Evolutionary conservation across 1,140 invertebrate genomes (phyloP), one percentile per base, ranked within the genome.

Genomic region (Odontomachus brunneus): DNA sequence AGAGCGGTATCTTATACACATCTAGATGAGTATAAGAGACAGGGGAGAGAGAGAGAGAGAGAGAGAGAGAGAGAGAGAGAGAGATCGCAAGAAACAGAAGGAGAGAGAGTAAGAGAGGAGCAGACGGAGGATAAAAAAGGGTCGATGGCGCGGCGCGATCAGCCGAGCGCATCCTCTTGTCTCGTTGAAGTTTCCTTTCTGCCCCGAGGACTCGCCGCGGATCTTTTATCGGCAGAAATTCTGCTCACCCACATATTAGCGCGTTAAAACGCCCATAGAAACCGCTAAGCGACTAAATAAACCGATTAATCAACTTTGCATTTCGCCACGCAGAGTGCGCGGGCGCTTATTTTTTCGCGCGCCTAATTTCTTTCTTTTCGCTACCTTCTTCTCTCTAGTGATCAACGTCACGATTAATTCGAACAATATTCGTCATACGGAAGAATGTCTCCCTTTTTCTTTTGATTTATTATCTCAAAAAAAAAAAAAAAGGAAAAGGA

Each of bases 91-190:
- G n/a, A 44, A 12, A 53, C 9, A 59, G 29, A 44, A 44, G 53
- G 19, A 55, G 19, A 49, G 38, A 82, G 19, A 55, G 62, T 26
- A 7, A n/a, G 33, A 53, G 69, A 67, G 3, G 4, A 17, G 38
- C 11, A 53, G 15, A 22, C 22, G 29, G n/a, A 2, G 29, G 62
- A 62, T 67, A 85, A 69, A 69, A 59, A 48, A 44, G 49, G 72
- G 60, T 67, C 75, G 67, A 83, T 49, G 44, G 19, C 53, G 38
- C 44, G 75, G 57, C 66, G 74, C 53, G 29, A 38, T 57, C 65
- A 84, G 17, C 65, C 62, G 66, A 66, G 59, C 75, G 82, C 65
- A 82, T 84, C 75, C 33, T 87, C 49, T 55, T 66, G 73, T 86
- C 62, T 72, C n/a, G 7, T 22, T 11, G 19, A 62, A 66, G 51